A percentile compares a stretch with the other conserved stretches of the same genome.
These are phyloP conservation scores for Pilophorus perplexus DNA, from an alignment of 2,888 invertebrate species.

Conservation along the genomic window DNA sequence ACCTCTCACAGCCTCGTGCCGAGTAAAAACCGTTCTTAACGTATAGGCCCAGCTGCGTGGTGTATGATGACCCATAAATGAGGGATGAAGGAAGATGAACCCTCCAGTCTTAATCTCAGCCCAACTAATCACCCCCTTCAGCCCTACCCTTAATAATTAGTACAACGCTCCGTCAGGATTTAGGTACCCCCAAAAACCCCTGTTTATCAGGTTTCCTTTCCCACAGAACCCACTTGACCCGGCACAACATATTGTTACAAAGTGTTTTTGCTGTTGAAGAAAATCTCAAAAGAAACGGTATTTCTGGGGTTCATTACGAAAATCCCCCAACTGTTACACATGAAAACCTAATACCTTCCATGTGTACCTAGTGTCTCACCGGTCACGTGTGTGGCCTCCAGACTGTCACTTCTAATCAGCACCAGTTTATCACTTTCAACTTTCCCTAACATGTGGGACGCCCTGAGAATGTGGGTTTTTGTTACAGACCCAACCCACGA, in stretches of 20 bases:
- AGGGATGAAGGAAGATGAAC: conserved; percentile 28
- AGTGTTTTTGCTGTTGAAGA: too few relatives aligned
- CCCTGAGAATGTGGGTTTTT: not conserved
- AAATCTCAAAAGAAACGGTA: too few relatives aligned
- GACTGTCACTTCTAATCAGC: conserved; percentile 38
- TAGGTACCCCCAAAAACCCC: conserved; percentile 12
- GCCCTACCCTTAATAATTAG: conserved; percentile 26
- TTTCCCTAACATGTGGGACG: conserved; percentile 18
- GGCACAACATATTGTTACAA: too few relatives aligned
- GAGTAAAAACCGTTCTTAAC: too few relatives aligned
- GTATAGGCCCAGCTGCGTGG: too few relatives aligned
- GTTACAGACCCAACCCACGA: too few relatives aligned
- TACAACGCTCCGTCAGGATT: conserved; percentile 19
- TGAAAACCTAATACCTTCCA: conserved; percentile 33
- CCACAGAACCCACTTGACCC: too few relatives aligned
- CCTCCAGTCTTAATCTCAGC: conserved; percentile 16
- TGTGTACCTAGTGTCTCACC: conserved; percentile 11
- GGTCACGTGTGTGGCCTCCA: conserved; percentile 18
- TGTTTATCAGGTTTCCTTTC: conserved; percentile 34
- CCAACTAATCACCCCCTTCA: conserved; percentile 19
- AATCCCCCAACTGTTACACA: conserved; percentile 22
- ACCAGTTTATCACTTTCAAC: conserved; percentile 41
- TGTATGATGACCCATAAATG: conserved; percentile 29
- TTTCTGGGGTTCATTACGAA: conserved; percentile 22
- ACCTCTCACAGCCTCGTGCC: too few relatives aligned